Percentiles rank a stretch among this genome's conserved stretches.
These are phyloP conservation scores for Athripsodes cinereus DNA, from an alignment of 2,888 invertebrate species.

Conservation along the genomic window DNA sequence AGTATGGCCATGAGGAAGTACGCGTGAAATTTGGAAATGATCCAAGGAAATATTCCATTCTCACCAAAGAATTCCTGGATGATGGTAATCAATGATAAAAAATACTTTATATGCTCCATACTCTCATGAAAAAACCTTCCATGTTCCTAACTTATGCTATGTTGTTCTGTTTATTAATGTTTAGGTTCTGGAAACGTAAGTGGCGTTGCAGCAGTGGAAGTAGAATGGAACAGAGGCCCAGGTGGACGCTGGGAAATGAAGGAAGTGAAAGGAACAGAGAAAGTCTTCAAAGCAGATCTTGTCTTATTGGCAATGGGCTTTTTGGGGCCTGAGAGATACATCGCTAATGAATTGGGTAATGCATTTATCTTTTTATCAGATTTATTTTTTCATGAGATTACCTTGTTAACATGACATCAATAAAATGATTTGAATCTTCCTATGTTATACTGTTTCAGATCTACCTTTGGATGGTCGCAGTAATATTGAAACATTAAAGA, in stretches of 20 bases:
- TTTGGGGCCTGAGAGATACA: constrained; percentile 87
- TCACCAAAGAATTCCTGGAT: constrained; percentile 92
- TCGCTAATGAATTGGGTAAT: constrained; percentile 67
- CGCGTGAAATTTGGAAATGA: constrained; percentile 86
- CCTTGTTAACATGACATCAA: too few species aligned
- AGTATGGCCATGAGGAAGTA: constrained; percentile 98
- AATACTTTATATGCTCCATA: too few species aligned
- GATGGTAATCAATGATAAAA: constrained; percentile 56
- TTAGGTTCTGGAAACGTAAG: constrained; percentile 71
- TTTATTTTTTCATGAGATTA: background rate
- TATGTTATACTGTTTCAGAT: constrained; percentile 43
- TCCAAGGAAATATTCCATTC: constrained; percentile 87
- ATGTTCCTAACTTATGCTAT: background rate
- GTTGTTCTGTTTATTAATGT: background rate
- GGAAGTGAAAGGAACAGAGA: constrained; percentile 74
- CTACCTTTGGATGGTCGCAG: constrained; percentile 85
- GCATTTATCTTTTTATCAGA: too few species aligned
- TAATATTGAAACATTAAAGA: constrained; percentile 77
- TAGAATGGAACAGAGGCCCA: constrained; percentile 90
- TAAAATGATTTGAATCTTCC: too few species aligned
- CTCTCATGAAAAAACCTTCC: too few species aligned
- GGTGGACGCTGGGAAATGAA: constrained; percentile 92
- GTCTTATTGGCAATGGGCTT: constrained; percentile 98
- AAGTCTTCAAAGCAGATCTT: constrained; percentile 79
- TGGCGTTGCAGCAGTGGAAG: constrained; percentile 84